Evolutionary conservation across 2,113 vertebrate species (phyloP).

Genomic region (Ginglymostoma cirratum): DNA sequence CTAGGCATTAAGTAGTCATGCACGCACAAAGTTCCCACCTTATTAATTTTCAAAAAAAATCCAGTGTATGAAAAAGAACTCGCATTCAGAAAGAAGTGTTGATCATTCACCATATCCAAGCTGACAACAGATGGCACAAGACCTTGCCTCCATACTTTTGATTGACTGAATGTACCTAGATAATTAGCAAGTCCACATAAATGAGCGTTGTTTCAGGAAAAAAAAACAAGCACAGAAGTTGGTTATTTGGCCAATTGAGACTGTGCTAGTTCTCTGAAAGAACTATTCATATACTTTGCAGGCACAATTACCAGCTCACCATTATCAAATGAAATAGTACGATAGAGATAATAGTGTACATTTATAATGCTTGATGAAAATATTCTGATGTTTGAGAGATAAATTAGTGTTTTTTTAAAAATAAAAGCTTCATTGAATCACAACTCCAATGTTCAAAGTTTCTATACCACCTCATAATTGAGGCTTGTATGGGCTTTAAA

Average conservation of each 20-base stretch:
- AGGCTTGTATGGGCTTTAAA: neutral
- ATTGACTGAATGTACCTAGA: neutral
- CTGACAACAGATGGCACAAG: neutral
- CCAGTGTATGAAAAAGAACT: slow-evolving; percentile 13
- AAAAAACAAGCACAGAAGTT: neutral
- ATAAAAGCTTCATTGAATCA: neutral
- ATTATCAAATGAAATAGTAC: neutral
- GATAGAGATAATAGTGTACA: neutral
- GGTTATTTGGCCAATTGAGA: neutral
- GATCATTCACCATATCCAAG: neutral
- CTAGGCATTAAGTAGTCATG: neutral
- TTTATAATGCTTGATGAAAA: neutral
- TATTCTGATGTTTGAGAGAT: neutral
- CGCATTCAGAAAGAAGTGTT: neutral
- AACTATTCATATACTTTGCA: neutral
- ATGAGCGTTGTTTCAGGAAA: too few species aligned
- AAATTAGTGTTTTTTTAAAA: slow-evolving; percentile 25
- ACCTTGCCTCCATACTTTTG: neutral
- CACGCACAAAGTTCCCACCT: neutral
- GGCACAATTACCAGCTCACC: neutral
- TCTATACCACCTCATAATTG: neutral
- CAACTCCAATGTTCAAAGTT: neutral
- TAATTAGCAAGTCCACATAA: neutral
- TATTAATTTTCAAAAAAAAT: neutral
- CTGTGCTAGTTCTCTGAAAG: neutral